Evolutionary conservation across 2,797 vertebrate species (phyloP).

Genomic region (Catamblyrhynchus diadema): DNA sequence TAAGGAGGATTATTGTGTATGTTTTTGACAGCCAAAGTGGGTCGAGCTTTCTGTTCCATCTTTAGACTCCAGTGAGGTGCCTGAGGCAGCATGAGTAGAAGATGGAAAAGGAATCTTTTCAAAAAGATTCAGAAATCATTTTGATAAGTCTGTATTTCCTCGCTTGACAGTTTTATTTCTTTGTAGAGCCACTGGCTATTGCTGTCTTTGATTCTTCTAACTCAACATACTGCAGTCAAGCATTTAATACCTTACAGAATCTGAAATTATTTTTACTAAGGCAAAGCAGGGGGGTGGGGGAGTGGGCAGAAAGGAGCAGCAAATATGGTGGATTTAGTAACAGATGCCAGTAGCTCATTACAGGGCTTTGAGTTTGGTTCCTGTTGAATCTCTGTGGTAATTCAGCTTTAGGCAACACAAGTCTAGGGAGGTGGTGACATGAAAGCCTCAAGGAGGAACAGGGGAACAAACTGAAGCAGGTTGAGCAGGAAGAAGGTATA

Average conservation of each 20-base stretch:
- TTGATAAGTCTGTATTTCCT: slow-evolving; percentile 38
- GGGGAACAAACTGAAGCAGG: not conserved
- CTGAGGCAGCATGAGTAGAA: slow-evolving; percentile 16
- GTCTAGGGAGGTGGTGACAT: not conserved
- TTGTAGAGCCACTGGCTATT: not conserved
- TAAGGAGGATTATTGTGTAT: not conserved
- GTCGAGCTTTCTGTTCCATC: slow-evolving; percentile 47
- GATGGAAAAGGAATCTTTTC: slow-evolving; percentile 30
- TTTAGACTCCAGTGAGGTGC: slow-evolving; percentile 22
- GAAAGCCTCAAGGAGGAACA: not conserved
- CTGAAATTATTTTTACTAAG: not conserved
- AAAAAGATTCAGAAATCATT: slow-evolving; percentile 45
- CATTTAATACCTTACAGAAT: not conserved
- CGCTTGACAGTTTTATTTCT: slow-evolving; percentile 53
- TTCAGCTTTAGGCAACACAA: not conserved
- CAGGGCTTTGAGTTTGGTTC: not conserved
- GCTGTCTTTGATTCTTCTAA: slow-evolving; percentile 34
- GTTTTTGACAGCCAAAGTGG: slow-evolving; percentile 18
- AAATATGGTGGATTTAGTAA: not conserved
- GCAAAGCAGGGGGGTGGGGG: not conserved
- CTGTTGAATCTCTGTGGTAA: not conserved
- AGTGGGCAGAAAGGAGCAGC: not conserved
- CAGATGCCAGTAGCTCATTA: not conserved
- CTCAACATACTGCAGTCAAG: slow-evolving; percentile 10
- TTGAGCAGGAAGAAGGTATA: not conserved